Evolutionary conservation across 2,797 vertebrate genomes (phyloP).

Genomic region (Acipenser transmontanus): DNA sequence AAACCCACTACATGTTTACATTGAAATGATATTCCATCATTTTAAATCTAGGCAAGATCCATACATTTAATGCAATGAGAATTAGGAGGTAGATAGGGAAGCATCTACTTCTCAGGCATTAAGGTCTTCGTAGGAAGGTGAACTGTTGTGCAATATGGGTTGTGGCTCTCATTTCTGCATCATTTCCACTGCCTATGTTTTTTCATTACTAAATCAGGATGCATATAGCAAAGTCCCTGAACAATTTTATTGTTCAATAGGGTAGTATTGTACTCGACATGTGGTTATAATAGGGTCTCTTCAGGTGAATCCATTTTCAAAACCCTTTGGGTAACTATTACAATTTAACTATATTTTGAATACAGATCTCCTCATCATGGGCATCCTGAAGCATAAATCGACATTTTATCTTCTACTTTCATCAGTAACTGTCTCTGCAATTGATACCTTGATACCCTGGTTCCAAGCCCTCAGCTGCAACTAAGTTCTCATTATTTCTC

Average conservation of each 20-base stretch:
- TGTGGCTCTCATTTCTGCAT: too few species aligned
- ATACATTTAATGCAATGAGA: constrained; percentile 33
- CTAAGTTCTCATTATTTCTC: not conserved
- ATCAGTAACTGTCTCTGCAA: not conserved
- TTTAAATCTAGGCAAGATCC: constrained; percentile 36
- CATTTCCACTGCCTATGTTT: too few species aligned
- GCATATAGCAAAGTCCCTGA: too few species aligned
- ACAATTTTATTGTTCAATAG: too few species aligned
- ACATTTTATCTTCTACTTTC: not conserved
- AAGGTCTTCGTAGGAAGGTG: too few species aligned
- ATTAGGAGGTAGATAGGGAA: constrained; percentile 29
- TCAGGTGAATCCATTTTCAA: too few species aligned
- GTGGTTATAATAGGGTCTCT: too few species aligned
- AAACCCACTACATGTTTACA: constrained; percentile 34
- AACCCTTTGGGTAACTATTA: too few species aligned
- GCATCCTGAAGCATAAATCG: not conserved
- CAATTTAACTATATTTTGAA: too few species aligned
- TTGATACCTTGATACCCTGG: constrained; percentile 10
- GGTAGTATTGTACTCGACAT: too few species aligned
- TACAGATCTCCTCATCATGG: not conserved
- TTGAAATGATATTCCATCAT: constrained; percentile 42
- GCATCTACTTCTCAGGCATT: constrained; percentile 49
- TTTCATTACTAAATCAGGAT: too few species aligned
- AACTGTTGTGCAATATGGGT: not conserved
- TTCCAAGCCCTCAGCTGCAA: not conserved